Base-by-base conservation (phyloP, 2,888 invertebrate species). In the Leptopilina syphax region DNA sequence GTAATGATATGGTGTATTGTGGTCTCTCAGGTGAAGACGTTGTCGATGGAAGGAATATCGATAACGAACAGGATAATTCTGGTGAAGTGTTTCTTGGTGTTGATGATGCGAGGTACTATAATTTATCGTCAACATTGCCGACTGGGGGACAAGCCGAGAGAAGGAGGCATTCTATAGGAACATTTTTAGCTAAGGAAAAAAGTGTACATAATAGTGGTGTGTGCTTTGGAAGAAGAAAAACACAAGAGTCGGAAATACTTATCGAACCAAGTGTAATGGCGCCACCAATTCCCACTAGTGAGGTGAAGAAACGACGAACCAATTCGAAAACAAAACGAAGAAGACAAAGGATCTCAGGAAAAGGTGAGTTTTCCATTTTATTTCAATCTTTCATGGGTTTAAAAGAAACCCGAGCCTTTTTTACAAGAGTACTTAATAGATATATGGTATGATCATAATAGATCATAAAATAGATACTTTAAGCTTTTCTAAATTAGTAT, bases 151-250 rank as follows among this genome's bases (percentile, higher is more conserved):
- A 93, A 78, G 93, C 73, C 80, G 93, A 50, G 89, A 93, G 93
- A 47, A 89, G 94, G 60, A 92, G 96, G 83, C 96, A 96, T 88
- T 95, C 95, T 0, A 95, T 95, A 24, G 95, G 95, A 7, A 95
- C 95, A 0, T 95, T 95, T 87, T 90, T 94, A 76, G 91, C 93
- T 1, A 93, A 93, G 2, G 94, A 93, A 87, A 80, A 80, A 77
- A 80, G 77, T 34, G 78, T 34, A 34, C 34, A 34, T 34, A 34
- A 34, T 4, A 34, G 76, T 76, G n/a, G 67, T 63, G 78, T 77
- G 12, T 80, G 79, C 24, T 81, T 81, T 7, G 78, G 76, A 76
- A 66, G 82, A 65, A 83, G 44, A 65, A 83, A 79, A 24, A 82
- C 77, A 47, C 83, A 82, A 0, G 80, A 84, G 93, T 93, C 0